A percentile compares a stretch with the other conserved stretches of the same genome.
Evolutionary conservation across 2,797 vertebrate genomes (phyloP).

Genomic region (Macroramphosus scolopax): DNA sequence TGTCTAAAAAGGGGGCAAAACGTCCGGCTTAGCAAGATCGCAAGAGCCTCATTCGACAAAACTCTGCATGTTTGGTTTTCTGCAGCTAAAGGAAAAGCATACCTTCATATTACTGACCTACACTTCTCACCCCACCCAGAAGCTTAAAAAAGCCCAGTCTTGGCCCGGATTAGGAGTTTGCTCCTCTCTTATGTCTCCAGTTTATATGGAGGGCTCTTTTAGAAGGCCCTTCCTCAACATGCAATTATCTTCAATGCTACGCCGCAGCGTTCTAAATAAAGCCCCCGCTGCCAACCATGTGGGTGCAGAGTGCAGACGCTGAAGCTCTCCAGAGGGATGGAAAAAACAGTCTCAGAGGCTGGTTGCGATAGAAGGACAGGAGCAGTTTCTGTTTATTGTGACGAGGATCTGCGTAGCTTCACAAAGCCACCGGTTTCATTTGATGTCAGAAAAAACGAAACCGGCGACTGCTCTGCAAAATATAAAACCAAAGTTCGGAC

Average conservation of each 20-base stretch:
- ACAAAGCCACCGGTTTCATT: constrained; percentile 39
- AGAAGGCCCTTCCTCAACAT: constrained; percentile 77
- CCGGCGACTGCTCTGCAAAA: constrained; percentile 29
- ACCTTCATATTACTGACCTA: constrained; percentile 70
- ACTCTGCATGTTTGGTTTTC: constrained; percentile 64
- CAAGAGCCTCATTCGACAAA: constrained; percentile 67
- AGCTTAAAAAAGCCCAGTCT: constrained; percentile 63
- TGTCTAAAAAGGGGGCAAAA: constrained; percentile 56
- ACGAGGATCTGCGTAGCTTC: constrained; percentile 42
- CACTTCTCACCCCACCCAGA: constrained; percentile 72
- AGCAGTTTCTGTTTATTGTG: constrained; percentile 52
- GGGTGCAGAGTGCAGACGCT: constrained; percentile 70
- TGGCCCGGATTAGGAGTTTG: constrained; percentile 52
- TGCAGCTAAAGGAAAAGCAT: constrained; percentile 70
- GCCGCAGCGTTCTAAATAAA: constrained; percentile 83
- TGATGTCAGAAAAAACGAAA: constrained; percentile 23
- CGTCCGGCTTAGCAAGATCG: constrained; percentile 65
- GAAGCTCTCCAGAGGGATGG: constrained; percentile 63
- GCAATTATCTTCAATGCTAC: constrained; percentile 87
- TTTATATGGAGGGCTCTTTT: constrained; percentile 74
- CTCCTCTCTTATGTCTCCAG: constrained; percentile 66
- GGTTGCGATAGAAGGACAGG: constrained; percentile 54
- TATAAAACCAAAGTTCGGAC: too few species aligned
- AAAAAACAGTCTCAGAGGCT: constrained; percentile 66
- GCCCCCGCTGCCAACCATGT: constrained; percentile 73